Conservation (phyloP, 2,113 vertebrate genomes). For the Cololabis saira region DNA sequence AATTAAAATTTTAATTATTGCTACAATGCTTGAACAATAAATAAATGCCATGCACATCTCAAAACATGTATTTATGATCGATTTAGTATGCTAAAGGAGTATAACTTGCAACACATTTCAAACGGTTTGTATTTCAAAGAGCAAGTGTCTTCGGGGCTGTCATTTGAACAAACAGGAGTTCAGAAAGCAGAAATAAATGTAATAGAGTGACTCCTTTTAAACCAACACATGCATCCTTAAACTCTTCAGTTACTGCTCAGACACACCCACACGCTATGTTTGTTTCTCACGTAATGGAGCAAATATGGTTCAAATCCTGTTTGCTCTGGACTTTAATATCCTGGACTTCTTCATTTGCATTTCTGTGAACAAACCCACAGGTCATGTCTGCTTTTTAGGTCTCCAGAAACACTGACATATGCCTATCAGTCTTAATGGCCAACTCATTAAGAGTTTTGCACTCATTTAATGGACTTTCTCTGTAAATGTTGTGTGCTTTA, state of each 20-base stretch:
- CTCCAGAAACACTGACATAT: background rate
- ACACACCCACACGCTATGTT: background rate
- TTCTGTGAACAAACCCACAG: background rate
- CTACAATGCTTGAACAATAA: too few relatives aligned
- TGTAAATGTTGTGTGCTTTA: too few relatives aligned
- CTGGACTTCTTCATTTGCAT: slow-evolving; percentile 14
- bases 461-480: too few relatives aligned
- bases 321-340: slow-evolving; percentile 39
- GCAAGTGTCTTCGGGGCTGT: background rate
- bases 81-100: too few relatives aligned
- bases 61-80: too few relatives aligned
- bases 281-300: slow-evolving; percentile 8
- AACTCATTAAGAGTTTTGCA: too few relatives aligned
- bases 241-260: background rate
- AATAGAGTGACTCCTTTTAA: slow-evolving; percentile 5
- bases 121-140: background rate
- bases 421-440: too few relatives aligned
- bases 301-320: slow-evolving; percentile 44
- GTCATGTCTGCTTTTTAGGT: too few relatives aligned
- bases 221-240: slow-evolving; percentile 7
- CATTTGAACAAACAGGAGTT: background rate
- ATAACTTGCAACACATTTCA: too few relatives aligned
- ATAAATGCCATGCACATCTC: too few relatives aligned
- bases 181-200: background rate
- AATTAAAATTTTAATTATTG: too few relatives aligned